Base-by-base conservation (phyloP, 2,888 invertebrate genomes). In the Philereme vetulata region DNA sequence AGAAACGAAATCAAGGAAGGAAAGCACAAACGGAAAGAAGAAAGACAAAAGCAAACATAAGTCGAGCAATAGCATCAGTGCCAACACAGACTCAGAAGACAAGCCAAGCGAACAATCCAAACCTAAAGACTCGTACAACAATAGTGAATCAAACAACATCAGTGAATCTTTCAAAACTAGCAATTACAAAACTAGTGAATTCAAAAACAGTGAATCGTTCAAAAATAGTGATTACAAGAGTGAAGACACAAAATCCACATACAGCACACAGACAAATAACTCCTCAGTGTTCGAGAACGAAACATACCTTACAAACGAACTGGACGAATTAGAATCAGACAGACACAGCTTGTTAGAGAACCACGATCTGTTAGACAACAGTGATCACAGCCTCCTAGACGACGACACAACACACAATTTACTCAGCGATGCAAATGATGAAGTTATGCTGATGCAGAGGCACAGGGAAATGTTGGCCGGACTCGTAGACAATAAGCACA, bases 11-110 rank as follows among this genome's bases (percentile, higher is more conserved):
- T 72, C 82, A 48, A 87, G 83, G 77, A 86, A 85, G 77, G 90
- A 88, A 76, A 92, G 91, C 83, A 93, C 93, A 85, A 93, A 84
- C 72, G 78, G 81, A 68, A 92, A 88, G 85, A 88, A 85, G 77
- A 88, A 85, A 84, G 87, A 93, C 82, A 90, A 94, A 85, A 85
- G 93, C 65, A 93, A 92, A 77, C 82, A 90, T 67, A 93, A 92
- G 72, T 92, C 93, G 77, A 93, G 88, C 77, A 93, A 92, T 84
- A 91, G 72, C 74, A 81, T 75, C 72, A 85, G 69, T 67, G 75
- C 81, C 76, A 89, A 74, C 81, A 85, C 66, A 74, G 88, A 77
- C 79, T 88, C 32, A 2, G 58, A 55, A 74, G 81, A 85, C 69
- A 73, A 61, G 38, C 58, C 32, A 49, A 58, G 32, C 48, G 51